Conservation (phyloP, 2,797 vertebrate species). For the Micromesistius poutassou region DNA sequence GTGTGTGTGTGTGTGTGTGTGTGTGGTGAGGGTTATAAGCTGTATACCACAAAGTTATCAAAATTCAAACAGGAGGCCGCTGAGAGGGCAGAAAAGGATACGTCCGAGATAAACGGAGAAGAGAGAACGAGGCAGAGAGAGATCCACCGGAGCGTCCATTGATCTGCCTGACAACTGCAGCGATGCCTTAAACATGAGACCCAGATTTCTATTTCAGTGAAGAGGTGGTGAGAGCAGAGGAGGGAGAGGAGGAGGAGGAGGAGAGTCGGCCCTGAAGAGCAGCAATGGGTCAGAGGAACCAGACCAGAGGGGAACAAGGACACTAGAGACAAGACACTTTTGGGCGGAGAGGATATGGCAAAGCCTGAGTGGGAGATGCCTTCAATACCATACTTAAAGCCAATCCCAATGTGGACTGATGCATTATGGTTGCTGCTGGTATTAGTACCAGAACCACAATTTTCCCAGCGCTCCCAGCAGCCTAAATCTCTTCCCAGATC, state of each 20-base stretch:
- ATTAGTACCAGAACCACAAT: background rate
- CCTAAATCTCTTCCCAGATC: conserved; percentile 74
- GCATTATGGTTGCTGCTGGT: background rate
- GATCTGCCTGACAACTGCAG: conserved; percentile 53
- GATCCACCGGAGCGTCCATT: conserved; percentile 35
- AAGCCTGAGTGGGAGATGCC: background rate
- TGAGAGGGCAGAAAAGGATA: conserved; percentile 17
- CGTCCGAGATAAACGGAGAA: conserved; percentile 10
- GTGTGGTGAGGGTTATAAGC: conserved; percentile 6
- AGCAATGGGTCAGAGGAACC: conserved; percentile 4
- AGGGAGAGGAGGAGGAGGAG: conserved; percentile 30
- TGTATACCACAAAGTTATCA: conserved; percentile 20
- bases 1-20: conserved; percentile 18
- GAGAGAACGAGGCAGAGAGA: conserved; percentile 34
- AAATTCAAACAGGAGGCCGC: conserved; percentile 27
- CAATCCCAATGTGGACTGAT: background rate
- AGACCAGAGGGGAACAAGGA: background rate
- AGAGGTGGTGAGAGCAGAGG: conserved; percentile 35
- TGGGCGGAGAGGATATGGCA: background rate
- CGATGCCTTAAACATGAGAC: conserved; percentile 71
- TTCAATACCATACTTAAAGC: background rate
- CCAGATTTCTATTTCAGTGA: conserved; percentile 55
- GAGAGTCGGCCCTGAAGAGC: conserved; percentile 17
- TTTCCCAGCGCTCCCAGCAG: conserved; percentile 48
- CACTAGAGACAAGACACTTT: background rate